A percentile compares a stretch with the other conserved stretches of the same genome.
Evolutionary conservation across 2,888 invertebrate species (phyloP).

Genomic region (Terebella lapidaria): DNA sequence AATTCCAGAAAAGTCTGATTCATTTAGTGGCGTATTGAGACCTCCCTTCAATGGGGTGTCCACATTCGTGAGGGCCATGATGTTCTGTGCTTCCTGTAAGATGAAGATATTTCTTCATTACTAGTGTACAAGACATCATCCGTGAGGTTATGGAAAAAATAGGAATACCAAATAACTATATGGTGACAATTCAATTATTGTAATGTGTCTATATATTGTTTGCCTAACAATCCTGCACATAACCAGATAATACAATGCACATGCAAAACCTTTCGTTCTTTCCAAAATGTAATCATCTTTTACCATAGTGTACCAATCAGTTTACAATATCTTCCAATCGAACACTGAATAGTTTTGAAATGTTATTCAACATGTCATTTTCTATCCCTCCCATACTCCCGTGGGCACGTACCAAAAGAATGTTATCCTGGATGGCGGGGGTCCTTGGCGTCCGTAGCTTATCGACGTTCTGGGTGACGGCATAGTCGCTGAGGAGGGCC

Average conservation of each 20-base stretch:
- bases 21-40: constrained; percentile 84
- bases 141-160: no score
- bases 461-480: constrained; percentile 58
- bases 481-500: constrained; percentile 85
- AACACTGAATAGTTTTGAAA: no score
- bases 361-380: no score
- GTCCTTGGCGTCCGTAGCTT: constrained; percentile 69
- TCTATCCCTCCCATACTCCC: no score
- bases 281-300: no score
- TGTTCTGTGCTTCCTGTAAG: constrained; percentile 93
- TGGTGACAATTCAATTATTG: neutral
- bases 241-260: no score
- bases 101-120: neutral
- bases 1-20: constrained; percentile 81
- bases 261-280: no score
- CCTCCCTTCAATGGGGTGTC: constrained; percentile 97
- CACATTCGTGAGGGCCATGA: constrained; percentile 95
- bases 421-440: constrained; percentile 72
- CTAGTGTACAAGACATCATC: no score
- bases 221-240: no score
- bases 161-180: neutral
- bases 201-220: no score
- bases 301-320: no score
- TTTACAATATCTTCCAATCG: no score
- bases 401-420: constrained; percentile 56